Conservation (phyloP, 2,888 invertebrate species). For the Andrena haemorrhoa region DNA sequence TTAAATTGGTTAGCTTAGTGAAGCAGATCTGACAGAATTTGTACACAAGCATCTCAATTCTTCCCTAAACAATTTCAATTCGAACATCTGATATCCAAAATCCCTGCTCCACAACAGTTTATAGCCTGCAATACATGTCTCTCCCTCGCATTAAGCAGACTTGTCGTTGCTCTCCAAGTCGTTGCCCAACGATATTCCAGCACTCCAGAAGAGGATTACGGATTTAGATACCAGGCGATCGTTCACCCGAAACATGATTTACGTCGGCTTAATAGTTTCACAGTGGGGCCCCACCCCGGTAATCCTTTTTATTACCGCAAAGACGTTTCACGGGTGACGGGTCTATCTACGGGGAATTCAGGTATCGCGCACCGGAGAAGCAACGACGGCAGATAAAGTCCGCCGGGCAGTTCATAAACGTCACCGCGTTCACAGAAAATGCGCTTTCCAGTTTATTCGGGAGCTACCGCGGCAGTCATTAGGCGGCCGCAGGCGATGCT, state of each 20-base stretch:
- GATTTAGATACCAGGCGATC: conserved; percentile 37
- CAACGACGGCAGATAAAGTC: conserved; percentile 35
- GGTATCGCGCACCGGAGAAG: conserved; percentile 18
- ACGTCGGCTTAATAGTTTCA: conserved; percentile 51
- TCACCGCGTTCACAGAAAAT: conserved; percentile 38
- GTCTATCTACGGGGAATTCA: conserved; percentile 53
- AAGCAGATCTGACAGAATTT: no score
- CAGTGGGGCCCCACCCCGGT: conserved; percentile 10
- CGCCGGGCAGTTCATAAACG: conserved; percentile 51
- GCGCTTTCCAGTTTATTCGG: conserved; percentile 10
- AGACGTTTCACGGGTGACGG: conserved; percentile 49
- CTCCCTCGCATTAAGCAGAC: background rate
- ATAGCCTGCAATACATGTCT: background rate
- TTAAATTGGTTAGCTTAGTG: no score
- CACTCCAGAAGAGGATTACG: conserved; percentile 1
- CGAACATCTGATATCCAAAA: no score
- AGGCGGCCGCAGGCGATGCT: background rate
- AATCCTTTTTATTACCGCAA: conserved; percentile 49
- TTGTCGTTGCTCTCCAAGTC: background rate
- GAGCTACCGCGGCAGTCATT: conserved; percentile 27
- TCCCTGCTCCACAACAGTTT: no score
- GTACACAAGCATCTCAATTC: no score
- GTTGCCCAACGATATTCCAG: conserved; percentile 6
- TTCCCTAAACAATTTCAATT: no score
- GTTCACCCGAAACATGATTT: conserved; percentile 45